Evolutionary conservation across 2,113 vertebrate species (phyloP), one percentile per base, ranked within the genome.

Genomic region (Elgaria multicarinata): DNA sequence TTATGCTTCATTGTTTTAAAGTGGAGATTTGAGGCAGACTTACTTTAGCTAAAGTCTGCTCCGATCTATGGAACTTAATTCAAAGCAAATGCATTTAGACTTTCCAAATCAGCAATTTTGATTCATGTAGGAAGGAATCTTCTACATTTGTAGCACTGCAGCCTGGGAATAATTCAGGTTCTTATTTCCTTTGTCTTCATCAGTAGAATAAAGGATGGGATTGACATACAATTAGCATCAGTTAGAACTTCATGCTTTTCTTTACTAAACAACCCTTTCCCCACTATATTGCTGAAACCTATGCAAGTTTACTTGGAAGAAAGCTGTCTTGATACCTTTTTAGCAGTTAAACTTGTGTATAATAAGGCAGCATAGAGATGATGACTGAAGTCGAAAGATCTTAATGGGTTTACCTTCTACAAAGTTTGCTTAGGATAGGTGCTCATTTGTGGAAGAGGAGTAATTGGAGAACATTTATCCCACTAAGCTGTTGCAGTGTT

Each of bases 401-500:
- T 80, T 13, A 78, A 78, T n/a, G 50, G 50, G 50, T 7, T n/a
- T 55, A 55, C 16, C 36, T 4, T n/a, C n/a, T 16, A 72, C 2
- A 13, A 31, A 46, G 26, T 13, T 78, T 50, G 28, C 3, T 50
- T 50, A 8, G 7, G 33, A 36, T 28, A 82, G 58, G 6, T 0
- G 3, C 0, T 39, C 39, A n/a, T 33, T 87, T 85, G n/a, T 50
- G 55, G 44, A 78, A 22, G 28, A 6, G 0, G 13, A 83, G 24
- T 16, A 81, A 2, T 22, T 3, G 5, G 81, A 83, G 50, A 80
- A 33, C 18, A 1, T 1, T 3, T 82, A 42, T 83, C 88, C 2
- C 18, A 8, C 85, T 0, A 0, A 53, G 14, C 50, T 14, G 4
- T 22, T 55, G 26, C 0, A 0, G 6, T 14, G 4, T 22, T 55